Percentiles rank a stretch among this genome's conserved stretches.
Evolutionary conservation across 2,113 vertebrate genomes (phyloP).

Genomic region (Orycteropus afer): DNA sequence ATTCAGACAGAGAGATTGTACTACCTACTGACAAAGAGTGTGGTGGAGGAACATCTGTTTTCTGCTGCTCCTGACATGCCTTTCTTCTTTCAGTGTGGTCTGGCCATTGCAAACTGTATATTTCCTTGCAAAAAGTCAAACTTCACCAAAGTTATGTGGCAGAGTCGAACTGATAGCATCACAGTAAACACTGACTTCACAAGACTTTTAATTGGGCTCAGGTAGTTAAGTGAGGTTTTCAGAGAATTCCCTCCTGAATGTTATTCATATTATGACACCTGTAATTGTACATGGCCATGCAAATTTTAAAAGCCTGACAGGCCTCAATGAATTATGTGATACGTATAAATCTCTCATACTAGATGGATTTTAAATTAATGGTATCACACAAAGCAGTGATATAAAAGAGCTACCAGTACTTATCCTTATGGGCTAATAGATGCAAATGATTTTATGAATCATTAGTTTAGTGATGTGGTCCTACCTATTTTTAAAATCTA

Average conservation of each 20-base stretch:
- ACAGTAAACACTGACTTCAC: constrained; percentile 57
- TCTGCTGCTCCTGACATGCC: constrained; percentile 38
- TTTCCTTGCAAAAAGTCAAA: constrained; percentile 59
- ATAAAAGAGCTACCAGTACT: constrained; percentile 82
- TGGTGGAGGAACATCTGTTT: constrained; percentile 52
- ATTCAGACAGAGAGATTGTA: constrained; percentile 56
- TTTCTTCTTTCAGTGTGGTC: constrained; percentile 1
- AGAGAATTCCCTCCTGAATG: constrained; percentile 57
- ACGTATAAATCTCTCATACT: constrained; percentile 70
- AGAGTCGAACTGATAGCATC: constrained; percentile 69
- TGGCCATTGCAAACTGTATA: constrained; percentile 21
- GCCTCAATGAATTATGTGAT: constrained; percentile 69
- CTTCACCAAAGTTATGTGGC: constrained; percentile 63
- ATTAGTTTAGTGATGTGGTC: constrained; percentile 83
- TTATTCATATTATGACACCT: constrained; percentile 82
- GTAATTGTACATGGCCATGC: constrained; percentile 76
- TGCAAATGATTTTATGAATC: constrained; percentile 87
- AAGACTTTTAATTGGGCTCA: constrained; percentile 67
- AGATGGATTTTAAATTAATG: constrained; percentile 84
- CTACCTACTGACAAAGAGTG: constrained; percentile 55
- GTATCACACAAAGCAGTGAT: constrained; percentile 77
- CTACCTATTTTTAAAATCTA: constrained; percentile 80
- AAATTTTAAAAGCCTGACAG: constrained; percentile 79
- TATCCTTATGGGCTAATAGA: constrained; percentile 83
- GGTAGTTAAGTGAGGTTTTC: background rate